phyloP scores from a whole-genome alignment of 2,797 vertebrate species.

The Toxotes lorentzi region DNA sequence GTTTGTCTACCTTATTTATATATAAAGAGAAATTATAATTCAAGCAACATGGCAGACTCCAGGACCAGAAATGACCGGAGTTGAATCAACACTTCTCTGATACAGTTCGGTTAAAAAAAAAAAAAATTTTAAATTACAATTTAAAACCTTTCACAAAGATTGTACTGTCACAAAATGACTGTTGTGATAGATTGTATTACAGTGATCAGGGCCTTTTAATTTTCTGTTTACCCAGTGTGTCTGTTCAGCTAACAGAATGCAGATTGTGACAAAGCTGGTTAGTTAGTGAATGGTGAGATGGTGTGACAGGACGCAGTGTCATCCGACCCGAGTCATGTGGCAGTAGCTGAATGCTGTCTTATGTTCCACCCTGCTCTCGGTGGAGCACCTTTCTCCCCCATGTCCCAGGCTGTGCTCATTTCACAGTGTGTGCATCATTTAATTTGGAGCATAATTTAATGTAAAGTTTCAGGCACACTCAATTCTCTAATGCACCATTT shows the following conservation, averaged over 20 bases:
- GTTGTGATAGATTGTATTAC: constrained; percentile 16
- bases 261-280: constrained; percentile 54
- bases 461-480: constrained; percentile 64
- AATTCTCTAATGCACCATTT: constrained; percentile 72
- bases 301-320: constrained; percentile 72
- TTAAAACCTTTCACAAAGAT: background rate
- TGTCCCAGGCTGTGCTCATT: constrained; percentile 36
- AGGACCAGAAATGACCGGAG: constrained; percentile 15
- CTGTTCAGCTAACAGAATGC: constrained; percentile 39
- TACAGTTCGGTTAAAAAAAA: background rate
- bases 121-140: background rate
- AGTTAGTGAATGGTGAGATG: constrained; percentile 69
- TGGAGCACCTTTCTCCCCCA: constrained; percentile 12
- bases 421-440: constrained; percentile 65
- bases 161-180: background rate
- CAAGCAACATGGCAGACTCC: background rate
- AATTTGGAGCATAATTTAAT: constrained; percentile 71
- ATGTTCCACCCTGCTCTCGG: constrained; percentile 34
- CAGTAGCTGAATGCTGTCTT: constrained; percentile 72
- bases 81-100: background rate
- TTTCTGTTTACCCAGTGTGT: constrained; percentile 27
- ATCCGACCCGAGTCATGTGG: constrained; percentile 74
- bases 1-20: background rate
- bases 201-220: constrained; percentile 7
- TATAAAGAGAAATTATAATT: background rate